phyloP scores from a whole-genome alignment of 2,113 vertebrate genomes.

The Thamnaconus septentrionalis region DNA sequence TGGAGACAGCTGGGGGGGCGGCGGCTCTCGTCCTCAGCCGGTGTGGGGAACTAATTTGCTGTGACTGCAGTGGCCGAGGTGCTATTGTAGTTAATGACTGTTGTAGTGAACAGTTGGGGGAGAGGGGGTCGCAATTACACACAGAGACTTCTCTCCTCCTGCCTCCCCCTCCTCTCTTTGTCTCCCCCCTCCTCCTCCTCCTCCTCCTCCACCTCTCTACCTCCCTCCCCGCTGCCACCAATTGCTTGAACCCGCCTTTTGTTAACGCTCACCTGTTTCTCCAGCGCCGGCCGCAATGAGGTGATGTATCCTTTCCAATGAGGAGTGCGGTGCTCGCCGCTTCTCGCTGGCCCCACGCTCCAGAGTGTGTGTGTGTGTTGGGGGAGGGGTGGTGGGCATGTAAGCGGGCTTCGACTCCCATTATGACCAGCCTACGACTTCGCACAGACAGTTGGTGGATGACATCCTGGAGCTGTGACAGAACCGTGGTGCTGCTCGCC shows the following conservation, averaged over 20 bases:
- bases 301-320: conserved; percentile 77
- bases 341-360: conserved; percentile 60
- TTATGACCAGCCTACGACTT: conserved; percentile 79
- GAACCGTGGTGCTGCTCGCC: conserved; percentile 71
- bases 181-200: conserved; percentile 58
- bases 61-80: conserved; percentile 78
- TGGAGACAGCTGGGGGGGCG: conserved; percentile 35
- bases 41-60: conserved; percentile 77
- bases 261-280: conserved; percentile 80
- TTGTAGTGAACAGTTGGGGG: conserved; percentile 80
- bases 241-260: conserved; percentile 76
- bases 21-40: conserved; percentile 64
- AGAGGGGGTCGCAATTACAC: conserved; percentile 78
- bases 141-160: conserved; percentile 67
- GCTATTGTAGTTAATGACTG: conserved; percentile 83
- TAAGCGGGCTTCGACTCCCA: conserved; percentile 73
- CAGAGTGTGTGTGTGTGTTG: conserved; percentile 31
- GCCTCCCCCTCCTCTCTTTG: conserved; percentile 66
- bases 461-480: conserved; percentile 76
- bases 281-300: conserved; percentile 71
- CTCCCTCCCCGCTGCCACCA: conserved; percentile 68
- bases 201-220: conserved; percentile 50
- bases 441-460: conserved; percentile 79
- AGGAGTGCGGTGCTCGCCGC: conserved; percentile 68
- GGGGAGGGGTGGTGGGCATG: too few relatives aligned